Base-by-base conservation (phyloP, 2,888 invertebrate species). In the Corbicula japonica region DNA sequence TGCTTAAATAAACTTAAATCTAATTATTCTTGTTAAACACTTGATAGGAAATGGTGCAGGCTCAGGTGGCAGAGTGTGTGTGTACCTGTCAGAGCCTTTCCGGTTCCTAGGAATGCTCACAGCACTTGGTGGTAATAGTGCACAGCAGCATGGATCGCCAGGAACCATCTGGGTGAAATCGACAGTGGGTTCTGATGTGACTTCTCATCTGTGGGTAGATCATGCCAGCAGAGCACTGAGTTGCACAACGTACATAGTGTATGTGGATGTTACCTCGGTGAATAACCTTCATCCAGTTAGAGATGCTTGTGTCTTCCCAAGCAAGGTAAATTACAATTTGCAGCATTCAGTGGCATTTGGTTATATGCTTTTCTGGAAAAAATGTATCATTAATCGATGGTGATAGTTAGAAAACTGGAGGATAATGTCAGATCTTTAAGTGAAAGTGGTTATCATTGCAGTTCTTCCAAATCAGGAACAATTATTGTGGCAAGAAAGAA, bases 41-140 rank as follows among this genome's bases (percentile, higher is more conserved):
- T 23, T 63, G 71, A 8, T 58, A 86, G 89, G 72, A n/a, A 87
- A 85, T 76, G 88, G 88, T 41, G 87, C 78, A 15, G 89, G 88
- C n/a, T 83, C 86, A 54, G 90, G 88, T 8, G 90, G 90, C 0
- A 77, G 87, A 52, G 83, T 90, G 8, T 76, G 87, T 30, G 48
- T 89, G 18, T 72, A 85, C 63, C 77, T 90, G 8, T 32, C 44
- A 18, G 87, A 89, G 26, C 28, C 66, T 18, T 76, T 81, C 50
- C 54, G 62, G 10, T 90, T 88, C 78, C 71, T 80, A 2, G 90
- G 90, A 15, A 35, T 44, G 0, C 38, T 88, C 0, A 78, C 72
- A 10, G 84, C 90, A 4, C 58, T 81, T 8, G 89, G 89, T 23
- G 90, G 90, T 5, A 54, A 21, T 21, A 56, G 56, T 30, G n/a